Evolutionary conservation across 2,797 vertebrate genomes (phyloP).

Genomic region (Enteromius radiatus): DNA sequence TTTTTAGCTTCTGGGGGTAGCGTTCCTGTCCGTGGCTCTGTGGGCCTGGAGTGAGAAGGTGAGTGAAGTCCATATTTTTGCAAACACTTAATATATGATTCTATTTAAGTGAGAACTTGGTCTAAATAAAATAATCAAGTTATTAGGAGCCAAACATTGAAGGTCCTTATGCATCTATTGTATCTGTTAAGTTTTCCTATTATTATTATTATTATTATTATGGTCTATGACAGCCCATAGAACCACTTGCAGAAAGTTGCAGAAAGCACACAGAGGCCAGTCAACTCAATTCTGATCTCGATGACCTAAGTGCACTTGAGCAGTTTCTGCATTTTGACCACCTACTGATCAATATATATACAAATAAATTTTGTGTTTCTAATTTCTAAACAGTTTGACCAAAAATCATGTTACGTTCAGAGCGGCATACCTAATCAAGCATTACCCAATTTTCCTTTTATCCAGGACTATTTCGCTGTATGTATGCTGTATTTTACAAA

Average conservation of each 20-base stretch:
- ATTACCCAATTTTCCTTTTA: too few relatives aligned
- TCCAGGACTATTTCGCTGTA: too few relatives aligned
- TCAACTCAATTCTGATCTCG: background rate
- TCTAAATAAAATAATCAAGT: background rate
- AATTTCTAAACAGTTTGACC: background rate
- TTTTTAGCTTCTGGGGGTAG: constrained; percentile 92
- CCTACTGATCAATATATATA: too few relatives aligned
- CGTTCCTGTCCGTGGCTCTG: constrained; percentile 95
- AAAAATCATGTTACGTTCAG: background rate
- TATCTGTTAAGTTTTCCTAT: background rate
- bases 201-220: too few relatives aligned
- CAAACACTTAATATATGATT: background rate
- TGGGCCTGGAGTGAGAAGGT: constrained; percentile 99
- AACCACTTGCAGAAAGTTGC: too few relatives aligned
- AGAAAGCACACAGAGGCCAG: too few relatives aligned
- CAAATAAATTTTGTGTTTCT: background rate
- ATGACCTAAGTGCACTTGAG: background rate
- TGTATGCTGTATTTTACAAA: too few relatives aligned
- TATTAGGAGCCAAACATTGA: background rate
- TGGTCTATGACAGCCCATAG: background rate
- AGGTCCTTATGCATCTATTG: background rate
- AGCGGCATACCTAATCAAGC: background rate
- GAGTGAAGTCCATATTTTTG: constrained; percentile 61
- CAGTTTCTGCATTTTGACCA: background rate
- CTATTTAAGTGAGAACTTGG: background rate